Percentiles rank a stretch among this genome's conserved stretches.
Conservation (phyloP, 1,140 invertebrate species). For the Apis cerana region DNA sequence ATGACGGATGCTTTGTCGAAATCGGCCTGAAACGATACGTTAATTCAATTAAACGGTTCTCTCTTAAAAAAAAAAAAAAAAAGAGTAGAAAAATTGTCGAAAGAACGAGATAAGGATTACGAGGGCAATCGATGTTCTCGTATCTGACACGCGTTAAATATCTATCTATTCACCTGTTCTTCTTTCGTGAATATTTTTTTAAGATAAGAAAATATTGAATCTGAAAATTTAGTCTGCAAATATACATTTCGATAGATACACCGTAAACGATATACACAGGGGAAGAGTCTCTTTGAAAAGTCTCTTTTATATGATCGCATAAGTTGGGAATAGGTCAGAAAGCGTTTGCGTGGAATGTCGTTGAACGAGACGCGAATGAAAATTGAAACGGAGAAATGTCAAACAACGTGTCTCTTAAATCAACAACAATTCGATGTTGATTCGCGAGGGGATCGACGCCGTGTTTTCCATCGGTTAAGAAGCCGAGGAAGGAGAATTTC, state of each 20-base stretch:
- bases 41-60: too few relatives aligned
- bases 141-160: slow-evolving; percentile 4
- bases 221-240: neutral
- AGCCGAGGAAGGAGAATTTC: slow-evolving; percentile 16
- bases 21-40: slow-evolving; percentile 7
- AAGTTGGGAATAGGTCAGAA: neutral
- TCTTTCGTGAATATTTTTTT: too few relatives aligned
- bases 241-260: too few relatives aligned
- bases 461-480: slow-evolving; percentile 25
- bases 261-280: too few relatives aligned
- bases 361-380: neutral
- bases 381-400: neutral
- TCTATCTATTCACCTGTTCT: too few relatives aligned
- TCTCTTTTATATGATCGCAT: neutral
- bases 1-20: neutral
- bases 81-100: too few relatives aligned
- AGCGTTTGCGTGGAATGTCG: neutral
- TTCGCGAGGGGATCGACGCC: slow-evolving; percentile 16
- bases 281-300: neutral
- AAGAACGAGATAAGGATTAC: too few relatives aligned
- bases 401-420: slow-evolving; percentile 16
- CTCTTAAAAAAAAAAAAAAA: too few relatives aligned
- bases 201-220: too few relatives aligned
- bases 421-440: slow-evolving; percentile 25
- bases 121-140: slow-evolving; percentile 14